Evolutionary conservation across 2,113 vertebrate species (phyloP), one percentile per base, ranked within the genome.

Genomic region (Smithornis capensis): DNA sequence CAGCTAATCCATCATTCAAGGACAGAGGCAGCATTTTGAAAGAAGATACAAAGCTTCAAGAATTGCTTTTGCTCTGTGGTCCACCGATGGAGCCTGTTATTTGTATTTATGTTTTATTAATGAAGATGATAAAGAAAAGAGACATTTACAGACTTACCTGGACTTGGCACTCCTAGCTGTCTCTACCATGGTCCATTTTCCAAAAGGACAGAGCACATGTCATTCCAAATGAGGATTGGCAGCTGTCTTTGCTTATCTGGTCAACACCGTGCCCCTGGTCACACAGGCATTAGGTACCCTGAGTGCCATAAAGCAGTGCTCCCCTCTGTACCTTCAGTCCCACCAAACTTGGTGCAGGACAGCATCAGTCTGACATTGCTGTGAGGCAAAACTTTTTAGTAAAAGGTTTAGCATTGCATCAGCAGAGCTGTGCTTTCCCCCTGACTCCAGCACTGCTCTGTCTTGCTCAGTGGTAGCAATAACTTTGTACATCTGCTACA

Each of bases 61-160:
- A 78, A 52, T 37, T 83, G 67, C 22, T 67, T 91, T 82, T 95
- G 55, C 27, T 80, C 57, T 57, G 11, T 62, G 82, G 82, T 62
- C 79, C 33, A 44, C 37, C 76, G 90, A 76, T 45, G 37, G 42
- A 83, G 7, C 33, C 38, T 71, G 25, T 44, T 91, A 47, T 49
- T 81, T 68, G 35, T 53, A 89, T 27, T 49, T 63, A 62, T 49
- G 15, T 52, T 87, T 92, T 71, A 84, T 87, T 97, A 94, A 90
- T n/a, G 69, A 91, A 83, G 76, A 83, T 14, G 13, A 5, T 83
- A 69, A 93, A 93, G 27, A n/a, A 84, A 82, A 92, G 23, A 71
- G 31, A 60, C 11, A 8, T 84, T 84, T 70, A 62, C 14, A 7
- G 62, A 19, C 14, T 24, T 37, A 44, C 19, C 31, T 71, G 53